These are phyloP conservation scores for Ceramica pisi DNA, from an alignment of 2,888 invertebrate genomes.

Conservation along the genomic window DNA sequence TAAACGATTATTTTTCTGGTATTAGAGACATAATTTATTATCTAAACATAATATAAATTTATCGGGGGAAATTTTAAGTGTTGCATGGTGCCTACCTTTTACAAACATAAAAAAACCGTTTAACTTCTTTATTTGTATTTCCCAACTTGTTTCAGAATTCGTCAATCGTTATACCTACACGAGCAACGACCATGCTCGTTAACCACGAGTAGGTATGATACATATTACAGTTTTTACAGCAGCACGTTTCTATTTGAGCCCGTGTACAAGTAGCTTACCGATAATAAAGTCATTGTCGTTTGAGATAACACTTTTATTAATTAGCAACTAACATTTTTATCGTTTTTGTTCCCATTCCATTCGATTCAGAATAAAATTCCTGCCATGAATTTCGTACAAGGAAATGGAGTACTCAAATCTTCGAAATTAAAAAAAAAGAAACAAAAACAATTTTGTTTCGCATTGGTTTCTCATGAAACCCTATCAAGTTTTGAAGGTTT, in stretches of 20 bases:
- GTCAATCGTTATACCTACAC: neutral
- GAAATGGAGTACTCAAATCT: neutral
- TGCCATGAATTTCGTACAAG: neutral
- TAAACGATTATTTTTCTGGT: no score
- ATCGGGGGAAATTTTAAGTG: no score
- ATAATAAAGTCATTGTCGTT: constrained; percentile 49
- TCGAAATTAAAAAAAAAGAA: neutral
- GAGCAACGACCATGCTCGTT: neutral
- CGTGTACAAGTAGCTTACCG: constrained; percentile 15
- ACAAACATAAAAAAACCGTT: no score
- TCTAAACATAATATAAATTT: no score
- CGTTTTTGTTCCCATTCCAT: constrained; percentile 13
- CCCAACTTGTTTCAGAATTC: neutral
- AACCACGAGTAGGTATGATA: constrained; percentile 9
- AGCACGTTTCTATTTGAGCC: constrained; percentile 31
- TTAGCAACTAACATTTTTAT: constrained; percentile 36
- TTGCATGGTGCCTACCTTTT: no score
- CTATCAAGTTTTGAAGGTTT: neutral
- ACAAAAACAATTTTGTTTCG: neutral
- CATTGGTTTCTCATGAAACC: constrained; percentile 12
- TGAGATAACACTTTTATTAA: constrained; percentile 54
- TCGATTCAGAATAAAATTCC: constrained; percentile 3
- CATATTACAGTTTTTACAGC: constrained; percentile 21
- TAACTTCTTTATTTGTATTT: neutral
- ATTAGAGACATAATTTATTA: no score